Conservation (phyloP, 2,888 invertebrate genomes). For the Erebia ligea region DNA sequence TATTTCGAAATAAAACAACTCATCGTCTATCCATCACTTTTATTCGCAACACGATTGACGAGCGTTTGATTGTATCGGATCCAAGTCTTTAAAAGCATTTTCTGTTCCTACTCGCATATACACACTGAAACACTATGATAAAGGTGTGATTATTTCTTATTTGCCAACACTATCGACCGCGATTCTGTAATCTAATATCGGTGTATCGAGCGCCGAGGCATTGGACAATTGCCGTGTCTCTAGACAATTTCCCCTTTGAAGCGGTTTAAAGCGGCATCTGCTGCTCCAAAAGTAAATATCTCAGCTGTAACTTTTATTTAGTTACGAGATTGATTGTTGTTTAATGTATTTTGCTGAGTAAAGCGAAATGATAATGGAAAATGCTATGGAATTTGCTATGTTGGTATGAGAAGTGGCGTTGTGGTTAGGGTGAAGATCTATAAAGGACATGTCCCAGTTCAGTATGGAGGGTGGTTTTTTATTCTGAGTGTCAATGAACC, state of each 20-base stretch:
- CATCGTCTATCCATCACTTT: conserved; percentile 16
- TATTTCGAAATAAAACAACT: background rate
- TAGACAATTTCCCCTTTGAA: conserved; percentile 48
- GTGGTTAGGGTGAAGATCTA: too few species aligned
- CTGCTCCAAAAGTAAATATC: conserved; percentile 50
- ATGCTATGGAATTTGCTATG: background rate
- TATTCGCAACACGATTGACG: background rate
- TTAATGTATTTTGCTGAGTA: background rate
- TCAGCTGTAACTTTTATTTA: conserved; percentile 47
- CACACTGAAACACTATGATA: background rate
- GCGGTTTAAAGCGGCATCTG: conserved; percentile 50
- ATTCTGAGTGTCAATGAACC: too few species aligned
- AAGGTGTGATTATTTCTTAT: background rate
- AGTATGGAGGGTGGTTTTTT: too few species aligned
- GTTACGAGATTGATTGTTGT: conserved; percentile 16
- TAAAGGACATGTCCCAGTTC: too few species aligned
- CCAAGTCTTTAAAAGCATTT: conserved; percentile 5
- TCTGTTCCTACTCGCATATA: background rate
- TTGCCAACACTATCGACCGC: conserved; percentile 19
- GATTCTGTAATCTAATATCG: conserved; percentile 49
- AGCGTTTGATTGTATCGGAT: conserved; percentile 8
- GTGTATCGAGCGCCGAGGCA: conserved; percentile 45
- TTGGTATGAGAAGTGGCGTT: too few species aligned
- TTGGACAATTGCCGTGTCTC: conserved; percentile 43
- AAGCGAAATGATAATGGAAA: background rate